Evolutionary conservation across 1,140 invertebrate species (phyloP).

Genomic region (Neoseiulus cucumeris): DNA sequence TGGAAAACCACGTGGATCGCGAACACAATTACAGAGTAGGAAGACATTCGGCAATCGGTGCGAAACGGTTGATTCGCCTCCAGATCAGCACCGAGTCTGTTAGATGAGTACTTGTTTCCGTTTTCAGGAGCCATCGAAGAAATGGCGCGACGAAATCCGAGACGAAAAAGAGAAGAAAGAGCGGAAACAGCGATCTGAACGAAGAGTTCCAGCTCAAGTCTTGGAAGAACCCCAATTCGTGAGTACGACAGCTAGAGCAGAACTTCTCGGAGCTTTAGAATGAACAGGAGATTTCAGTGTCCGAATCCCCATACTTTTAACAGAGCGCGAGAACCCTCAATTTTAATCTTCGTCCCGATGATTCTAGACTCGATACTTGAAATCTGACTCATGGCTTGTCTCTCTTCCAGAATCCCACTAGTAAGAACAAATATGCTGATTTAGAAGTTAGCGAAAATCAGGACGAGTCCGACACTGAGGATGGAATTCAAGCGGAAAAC

Average conservation of each 20-base stretch:
- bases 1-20: too few relatives aligned
- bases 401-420: not conserved
- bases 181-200: not conserved
- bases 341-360: not conserved
- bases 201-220: not conserved
- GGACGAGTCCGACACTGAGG: too few relatives aligned
- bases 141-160: not conserved
- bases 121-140: not conserved
- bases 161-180: not conserved
- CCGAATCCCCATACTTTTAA: not conserved
- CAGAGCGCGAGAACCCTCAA: too few relatives aligned
- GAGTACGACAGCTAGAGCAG: not conserved
- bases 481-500: too few relatives aligned
- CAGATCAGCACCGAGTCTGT: not conserved
- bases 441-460: not conserved
- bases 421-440: not conserved
- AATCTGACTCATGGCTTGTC: not conserved
- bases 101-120: not conserved
- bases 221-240: too few relatives aligned
- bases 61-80: not conserved
- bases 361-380: not conserved
- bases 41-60: too few relatives aligned
- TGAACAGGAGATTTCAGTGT: not conserved
- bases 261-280: not conserved
- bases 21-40: too few relatives aligned